Conservation (phyloP, 2,888 invertebrate genomes). For the Neoascia interrupta region DNA sequence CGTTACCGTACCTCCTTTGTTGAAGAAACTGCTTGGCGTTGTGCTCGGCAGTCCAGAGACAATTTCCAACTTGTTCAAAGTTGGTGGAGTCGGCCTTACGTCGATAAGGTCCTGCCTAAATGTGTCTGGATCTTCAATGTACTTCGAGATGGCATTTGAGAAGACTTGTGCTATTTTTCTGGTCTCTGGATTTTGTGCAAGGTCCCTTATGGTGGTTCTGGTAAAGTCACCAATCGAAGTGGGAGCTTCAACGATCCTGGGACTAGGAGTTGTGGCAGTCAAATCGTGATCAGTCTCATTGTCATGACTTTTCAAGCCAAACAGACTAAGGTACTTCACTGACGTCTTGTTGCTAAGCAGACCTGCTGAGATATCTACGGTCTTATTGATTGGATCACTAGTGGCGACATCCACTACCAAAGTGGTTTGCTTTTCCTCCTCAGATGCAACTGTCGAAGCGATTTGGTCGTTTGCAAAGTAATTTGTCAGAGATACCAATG, state of each 20-base stretch:
- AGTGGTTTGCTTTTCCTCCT: neutral
- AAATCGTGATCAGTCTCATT: constrained; percentile 13
- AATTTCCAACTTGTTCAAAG: constrained; percentile 80
- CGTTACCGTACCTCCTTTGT: constrained; percentile 75
- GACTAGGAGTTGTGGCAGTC: constrained; percentile 79
- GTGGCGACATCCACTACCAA: constrained; percentile 77
- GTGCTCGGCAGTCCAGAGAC: constrained; percentile 72
- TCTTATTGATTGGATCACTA: constrained; percentile 59
- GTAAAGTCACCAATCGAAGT: constrained; percentile 76
- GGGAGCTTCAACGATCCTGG: constrained; percentile 72
- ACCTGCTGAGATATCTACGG: constrained; percentile 81
- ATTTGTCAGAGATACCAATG: constrained; percentile 88
- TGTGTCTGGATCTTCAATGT: constrained; percentile 90
- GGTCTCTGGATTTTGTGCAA: constrained; percentile 82
- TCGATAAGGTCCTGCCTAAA: constrained; percentile 88
- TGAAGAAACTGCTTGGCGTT: constrained; percentile 73
- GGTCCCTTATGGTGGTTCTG: constrained; percentile 83
- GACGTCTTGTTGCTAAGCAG: constrained; percentile 82
- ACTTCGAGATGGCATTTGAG: constrained; percentile 90
- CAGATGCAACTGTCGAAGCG: no score
- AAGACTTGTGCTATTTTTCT: constrained; percentile 91
- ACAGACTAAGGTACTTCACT: constrained; percentile 75
- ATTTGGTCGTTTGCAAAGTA: constrained; percentile 84
- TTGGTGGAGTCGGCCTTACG: constrained; percentile 89
- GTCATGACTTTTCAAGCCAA: constrained; percentile 73